Base-by-base conservation (phyloP, 2,797 vertebrate species). In the Rhinogobio ventralis region DNA sequence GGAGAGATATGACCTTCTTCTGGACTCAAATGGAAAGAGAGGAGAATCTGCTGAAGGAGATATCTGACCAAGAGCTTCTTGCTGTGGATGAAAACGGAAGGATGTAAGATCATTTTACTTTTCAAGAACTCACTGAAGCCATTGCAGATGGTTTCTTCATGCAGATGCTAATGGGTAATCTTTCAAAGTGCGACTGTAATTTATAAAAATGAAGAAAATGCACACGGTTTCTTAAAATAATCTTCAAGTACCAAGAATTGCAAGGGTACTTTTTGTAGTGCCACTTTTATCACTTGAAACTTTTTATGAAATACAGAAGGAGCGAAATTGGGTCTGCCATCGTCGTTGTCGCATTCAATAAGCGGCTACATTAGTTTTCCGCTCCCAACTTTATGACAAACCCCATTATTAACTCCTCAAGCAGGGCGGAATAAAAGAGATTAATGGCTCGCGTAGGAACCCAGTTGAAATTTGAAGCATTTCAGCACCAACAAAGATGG, bases 11-110 rank as follows among this genome's bases (percentile, higher is more conserved):
- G 0, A 87, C 89, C 33, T 96, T 95, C 89, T 97, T 97, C 91
- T 93, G 94, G 91, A 93, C 92, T 25, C 96, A 97, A 90, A 93
- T 96, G 46, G 91, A 90, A 87, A 92, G 84, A 82, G 95, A 96
- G 82, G 95, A 96, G 71, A 91, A 7, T 14, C 68, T 89, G 4
- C 90, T 97, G 85, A 90, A 79, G 53, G 81, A 53, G 2, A 75
- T 96, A 79, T 90, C 94, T 0, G 91, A 88, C 5, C 88, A 92
- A 0, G 93, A 87, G 0, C 86, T 97, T 77, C 91, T 97, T n/a
- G 86, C 87, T 4, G 64, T 91, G 0, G 95, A 96, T 25, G 83
- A 82, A 28, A 91, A 93, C 0, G 94, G 95, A 80, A 95, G 89
- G 87, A 95, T 89, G 96, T 97, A 72, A 30, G 53, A 45, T 45